Percentiles rank a stretch among this genome's conserved stretches.
Conservation (phyloP, 2,113 vertebrate genomes). For the Zosterops japonicus region DNA sequence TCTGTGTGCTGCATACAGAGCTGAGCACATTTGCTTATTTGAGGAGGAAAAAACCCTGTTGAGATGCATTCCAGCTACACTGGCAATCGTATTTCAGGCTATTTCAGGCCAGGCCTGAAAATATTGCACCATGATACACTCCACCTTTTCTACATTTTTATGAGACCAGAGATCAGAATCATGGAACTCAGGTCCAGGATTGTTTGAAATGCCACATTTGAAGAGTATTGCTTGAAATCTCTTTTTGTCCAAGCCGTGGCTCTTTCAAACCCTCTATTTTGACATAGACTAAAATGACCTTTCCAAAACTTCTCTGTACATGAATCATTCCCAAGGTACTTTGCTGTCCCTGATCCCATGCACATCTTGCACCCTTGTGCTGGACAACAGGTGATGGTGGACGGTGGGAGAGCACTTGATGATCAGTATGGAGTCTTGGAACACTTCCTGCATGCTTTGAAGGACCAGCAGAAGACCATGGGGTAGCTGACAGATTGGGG, state of each 20-base stretch:
- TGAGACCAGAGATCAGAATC: neutral
- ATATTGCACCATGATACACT: neutral
- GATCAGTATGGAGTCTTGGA: neutral
- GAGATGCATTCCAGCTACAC: neutral
- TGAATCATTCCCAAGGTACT: accelerated
- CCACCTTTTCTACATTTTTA: neutral
- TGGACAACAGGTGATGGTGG: neutral
- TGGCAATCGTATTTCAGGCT: neutral
- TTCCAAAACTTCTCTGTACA: neutral
- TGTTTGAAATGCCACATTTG: neutral
- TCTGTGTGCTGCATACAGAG: neutral
- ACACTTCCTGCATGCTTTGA: neutral
- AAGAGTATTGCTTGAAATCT: neutral
- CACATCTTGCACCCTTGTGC: neutral
- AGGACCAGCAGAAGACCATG: neutral
- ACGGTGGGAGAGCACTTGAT: neutral
- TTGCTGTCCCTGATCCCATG: neutral
- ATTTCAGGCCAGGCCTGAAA: neutral
- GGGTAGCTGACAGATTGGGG: accelerated
- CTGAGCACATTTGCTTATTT: neutral
- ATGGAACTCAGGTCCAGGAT: neutral
- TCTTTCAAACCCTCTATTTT: neutral
- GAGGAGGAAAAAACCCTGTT: neutral
- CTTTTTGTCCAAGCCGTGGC: accelerated
- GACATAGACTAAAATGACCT: neutral